Evolutionary conservation across 2,797 vertebrate genomes (phyloP).

Genomic region (Brachyrhaphis roseni): DNA sequence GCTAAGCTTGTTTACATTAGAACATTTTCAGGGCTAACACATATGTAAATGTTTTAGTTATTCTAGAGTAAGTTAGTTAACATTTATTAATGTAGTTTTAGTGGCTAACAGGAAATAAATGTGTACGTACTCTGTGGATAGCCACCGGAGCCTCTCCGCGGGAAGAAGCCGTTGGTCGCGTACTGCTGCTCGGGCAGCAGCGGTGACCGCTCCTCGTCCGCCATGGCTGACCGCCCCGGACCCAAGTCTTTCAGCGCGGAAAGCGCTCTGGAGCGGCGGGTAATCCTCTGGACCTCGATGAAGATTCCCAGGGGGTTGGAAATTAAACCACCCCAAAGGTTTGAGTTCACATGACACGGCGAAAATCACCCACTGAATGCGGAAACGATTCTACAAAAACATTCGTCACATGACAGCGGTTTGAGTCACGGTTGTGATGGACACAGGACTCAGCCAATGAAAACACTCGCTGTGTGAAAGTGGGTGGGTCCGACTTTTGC

Average conservation of each 20-base stretch:
- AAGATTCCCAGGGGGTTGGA: neutral
- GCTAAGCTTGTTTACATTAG: constrained; percentile 10
- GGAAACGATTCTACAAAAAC: constrained; percentile 66
- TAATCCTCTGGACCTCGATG: neutral
- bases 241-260: neutral
- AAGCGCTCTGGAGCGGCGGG: neutral
- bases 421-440: constrained; percentile 34
- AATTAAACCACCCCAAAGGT: neutral
- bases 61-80: fast-evolving
- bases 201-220: constrained; percentile 89
- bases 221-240: constrained; percentile 67
- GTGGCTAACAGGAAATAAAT: neutral
- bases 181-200: constrained; percentile 84
- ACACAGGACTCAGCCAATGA: constrained; percentile 49
- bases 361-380: constrained; percentile 39
- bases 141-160: constrained; percentile 65
- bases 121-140: constrained; percentile 80
- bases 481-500: constrained; percentile 8
- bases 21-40: neutral
- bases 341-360: constrained; percentile 55
- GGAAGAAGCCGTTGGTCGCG: constrained; percentile 76
- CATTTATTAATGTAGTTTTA: neutral
- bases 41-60: neutral
- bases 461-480: neutral
- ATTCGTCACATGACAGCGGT: constrained; percentile 67